These are phyloP conservation scores for Platyura marginata DNA, from an alignment of 1,140 invertebrate genomes.

Conservation along the genomic window DNA sequence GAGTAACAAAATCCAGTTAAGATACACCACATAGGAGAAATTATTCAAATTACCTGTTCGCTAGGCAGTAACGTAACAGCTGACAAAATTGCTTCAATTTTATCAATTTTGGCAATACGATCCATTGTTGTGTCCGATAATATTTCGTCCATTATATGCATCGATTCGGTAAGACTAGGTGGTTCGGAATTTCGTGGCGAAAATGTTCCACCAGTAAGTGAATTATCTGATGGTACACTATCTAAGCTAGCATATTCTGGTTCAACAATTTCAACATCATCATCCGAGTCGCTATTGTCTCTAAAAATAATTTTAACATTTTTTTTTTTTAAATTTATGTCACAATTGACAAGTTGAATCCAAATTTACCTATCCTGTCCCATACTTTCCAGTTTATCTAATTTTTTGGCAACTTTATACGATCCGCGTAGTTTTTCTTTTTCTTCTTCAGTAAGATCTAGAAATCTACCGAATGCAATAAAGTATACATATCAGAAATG, in stretches of 20 bases:
- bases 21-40: too few relatives aligned
- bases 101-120: conserved; percentile 69
- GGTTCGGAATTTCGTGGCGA: conserved; percentile 57
- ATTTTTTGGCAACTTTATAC: conserved; percentile 80
- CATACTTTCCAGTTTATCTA: conserved; percentile 71
- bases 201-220: conserved; percentile 37
- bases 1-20: too few relatives aligned
- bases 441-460: conserved; percentile 84
- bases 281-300: conserved; percentile 43
- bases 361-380: conserved; percentile 36
- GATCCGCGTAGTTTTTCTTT: conserved; percentile 82
- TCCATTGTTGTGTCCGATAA: conserved; percentile 68
- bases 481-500: not conserved
- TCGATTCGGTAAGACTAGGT: conserved; percentile 77
- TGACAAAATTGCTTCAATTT: conserved; percentile 64
- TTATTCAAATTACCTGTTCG: conserved; percentile 23
- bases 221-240: conserved; percentile 52
- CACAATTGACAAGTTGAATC: not conserved
- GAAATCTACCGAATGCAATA: conserved; percentile 35
- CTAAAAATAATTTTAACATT: conserved; percentile 12
- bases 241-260: conserved; percentile 59
- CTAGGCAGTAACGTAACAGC: conserved; percentile 43
- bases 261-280: conserved; percentile 46
- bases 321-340: conserved; percentile 1
- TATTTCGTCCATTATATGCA: conserved; percentile 76